Evolutionary conservation across 2,888 invertebrate genomes (phyloP).

Genomic region (Alviniconcha strummeri): DNA sequence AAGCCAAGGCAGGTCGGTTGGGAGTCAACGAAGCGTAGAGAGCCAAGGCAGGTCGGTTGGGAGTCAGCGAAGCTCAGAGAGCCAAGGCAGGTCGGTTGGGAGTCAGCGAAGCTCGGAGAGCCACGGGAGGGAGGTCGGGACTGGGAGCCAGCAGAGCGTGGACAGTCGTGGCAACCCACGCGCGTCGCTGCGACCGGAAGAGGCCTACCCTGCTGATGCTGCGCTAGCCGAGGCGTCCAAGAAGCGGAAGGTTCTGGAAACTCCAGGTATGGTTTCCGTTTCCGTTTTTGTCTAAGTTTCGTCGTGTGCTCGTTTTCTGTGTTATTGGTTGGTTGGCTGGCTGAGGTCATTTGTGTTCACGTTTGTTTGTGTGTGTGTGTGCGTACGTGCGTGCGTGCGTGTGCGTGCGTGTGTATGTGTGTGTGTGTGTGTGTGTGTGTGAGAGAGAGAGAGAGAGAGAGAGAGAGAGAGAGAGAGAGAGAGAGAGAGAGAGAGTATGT

Average conservation of each 20-base stretch:
- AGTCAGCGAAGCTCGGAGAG: too few relatives aligned
- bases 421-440: too few relatives aligned
- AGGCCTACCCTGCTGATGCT: background rate
- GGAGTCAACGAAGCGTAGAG: background rate
- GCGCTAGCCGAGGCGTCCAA: background rate
- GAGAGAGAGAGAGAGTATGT: too few relatives aligned
- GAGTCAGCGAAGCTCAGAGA: background rate
- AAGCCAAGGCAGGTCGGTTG: background rate
- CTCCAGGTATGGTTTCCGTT: background rate
- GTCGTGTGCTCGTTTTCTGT: background rate
- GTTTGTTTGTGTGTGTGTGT: background rate
- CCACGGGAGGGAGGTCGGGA: background rate
- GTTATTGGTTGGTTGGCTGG: background rate
- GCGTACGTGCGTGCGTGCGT: background rate
- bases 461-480: too few relatives aligned
- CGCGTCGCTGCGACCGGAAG: background rate
- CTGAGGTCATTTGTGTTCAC: background rate
- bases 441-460: too few relatives aligned
- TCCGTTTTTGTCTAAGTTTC: background rate
- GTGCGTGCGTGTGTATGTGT: too few relatives aligned
- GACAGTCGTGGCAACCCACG: background rate
- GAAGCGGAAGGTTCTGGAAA: constrained; percentile 12
- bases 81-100: background rate
- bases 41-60: background rate
- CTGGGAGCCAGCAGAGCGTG: background rate